Evolutionary conservation across 2,888 invertebrate species (phyloP).

Genomic region (Pyrochroa serraticornis): DNA sequence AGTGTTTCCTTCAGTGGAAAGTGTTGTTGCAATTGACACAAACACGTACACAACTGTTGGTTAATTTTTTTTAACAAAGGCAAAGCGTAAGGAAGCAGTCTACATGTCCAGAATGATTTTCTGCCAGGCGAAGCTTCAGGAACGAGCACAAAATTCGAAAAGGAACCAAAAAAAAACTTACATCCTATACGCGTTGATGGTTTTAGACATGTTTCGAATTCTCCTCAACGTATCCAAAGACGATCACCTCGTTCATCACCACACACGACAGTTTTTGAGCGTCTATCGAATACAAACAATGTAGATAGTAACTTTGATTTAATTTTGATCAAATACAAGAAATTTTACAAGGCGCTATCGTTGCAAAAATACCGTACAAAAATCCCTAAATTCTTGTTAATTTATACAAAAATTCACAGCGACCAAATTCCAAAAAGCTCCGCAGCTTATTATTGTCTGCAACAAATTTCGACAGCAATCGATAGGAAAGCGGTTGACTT

Average conservation of each 20-base stretch:
- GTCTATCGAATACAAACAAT: conserved; percentile 16
- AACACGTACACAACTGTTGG: neutral
- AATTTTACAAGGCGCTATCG: conserved; percentile 15
- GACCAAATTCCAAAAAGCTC: conserved; percentile 6
- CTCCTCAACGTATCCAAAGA: conserved; percentile 20
- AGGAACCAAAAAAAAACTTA: conserved; percentile 64
- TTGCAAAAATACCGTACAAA: conserved; percentile 14
- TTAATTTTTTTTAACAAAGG: too few species aligned
- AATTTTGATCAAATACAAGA: too few species aligned
- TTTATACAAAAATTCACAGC: conserved; percentile 15
- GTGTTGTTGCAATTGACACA: neutral
- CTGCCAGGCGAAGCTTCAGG: neutral
- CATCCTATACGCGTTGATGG: conserved; percentile 89
- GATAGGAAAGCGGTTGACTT: neutral
- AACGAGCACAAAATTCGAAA: neutral
- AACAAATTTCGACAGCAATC: neutral
- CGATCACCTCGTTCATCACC: conserved; percentile 27
- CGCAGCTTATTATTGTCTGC: conserved; percentile 5
- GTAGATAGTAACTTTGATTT: neutral
- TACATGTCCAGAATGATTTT: too few species aligned
- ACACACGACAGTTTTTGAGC: conserved; percentile 22
- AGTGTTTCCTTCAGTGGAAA: neutral
- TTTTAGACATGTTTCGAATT: conserved; percentile 73
- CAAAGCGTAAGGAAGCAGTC: too few species aligned
- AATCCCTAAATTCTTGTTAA: neutral